phyloP scores from a whole-genome alignment of 2,888 invertebrate genomes.

The Graphium colonna region DNA sequence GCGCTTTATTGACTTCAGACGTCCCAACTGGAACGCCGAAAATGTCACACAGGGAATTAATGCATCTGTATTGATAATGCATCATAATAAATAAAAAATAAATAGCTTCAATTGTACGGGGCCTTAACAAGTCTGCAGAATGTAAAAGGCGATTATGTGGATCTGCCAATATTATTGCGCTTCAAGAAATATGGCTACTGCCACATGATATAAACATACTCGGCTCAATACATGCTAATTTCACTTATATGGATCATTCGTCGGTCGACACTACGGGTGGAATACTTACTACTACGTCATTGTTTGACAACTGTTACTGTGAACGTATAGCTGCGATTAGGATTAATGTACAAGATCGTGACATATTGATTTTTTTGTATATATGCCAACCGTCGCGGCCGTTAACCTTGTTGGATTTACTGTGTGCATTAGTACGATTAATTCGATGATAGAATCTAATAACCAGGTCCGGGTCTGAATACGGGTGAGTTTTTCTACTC shows the following conservation, averaged over 20 bases:
- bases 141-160: conserved; percentile 27
- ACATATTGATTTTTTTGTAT: conserved; percentile 22
- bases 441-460: conserved; percentile 15
- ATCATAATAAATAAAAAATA: conserved; percentile 14
- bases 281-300: conserved; percentile 12
- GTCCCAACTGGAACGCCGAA: neutral
- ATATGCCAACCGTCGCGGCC: conserved; percentile 21
- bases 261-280: conserved; percentile 31
- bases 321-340: conserved; percentile 27
- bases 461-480: too few species aligned
- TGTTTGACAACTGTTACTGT: conserved; percentile 29
- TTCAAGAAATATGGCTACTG: conserved; percentile 11
- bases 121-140: conserved; percentile 28
- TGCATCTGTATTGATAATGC: neutral
- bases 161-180: conserved; percentile 5
- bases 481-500: conserved; percentile 20
- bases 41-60: neutral
- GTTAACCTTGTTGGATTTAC: conserved; percentile 22
- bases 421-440: conserved; percentile 22
- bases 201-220: conserved; percentile 30
- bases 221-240: conserved; percentile 26
- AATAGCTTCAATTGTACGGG: conserved; percentile 33
- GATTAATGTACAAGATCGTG: conserved; percentile 8
- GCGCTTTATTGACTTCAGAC: too few species aligned
- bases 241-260: conserved; percentile 29